Evolutionary conservation across 2,888 invertebrate species (phyloP).

Genomic region (Arge pagana): DNA sequence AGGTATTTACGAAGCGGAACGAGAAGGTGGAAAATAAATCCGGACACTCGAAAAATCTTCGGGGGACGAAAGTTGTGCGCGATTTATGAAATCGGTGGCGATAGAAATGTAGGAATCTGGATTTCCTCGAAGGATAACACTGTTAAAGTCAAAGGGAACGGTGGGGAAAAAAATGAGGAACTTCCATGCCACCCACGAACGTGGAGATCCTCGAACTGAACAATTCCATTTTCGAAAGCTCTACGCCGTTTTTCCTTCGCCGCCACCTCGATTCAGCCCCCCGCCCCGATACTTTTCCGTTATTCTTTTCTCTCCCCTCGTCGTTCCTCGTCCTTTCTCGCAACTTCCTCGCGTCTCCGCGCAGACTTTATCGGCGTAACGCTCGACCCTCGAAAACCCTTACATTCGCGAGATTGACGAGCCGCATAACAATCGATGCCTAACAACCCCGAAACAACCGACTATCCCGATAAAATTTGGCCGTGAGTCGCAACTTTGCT

Average conservation of each 20-base stretch:
- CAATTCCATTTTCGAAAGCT: conserved; percentile 19
- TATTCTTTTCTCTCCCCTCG: conserved; percentile 9
- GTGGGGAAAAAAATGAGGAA: conserved; percentile 1
- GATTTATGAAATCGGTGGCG: background rate
- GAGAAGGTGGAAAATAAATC: too few species aligned
- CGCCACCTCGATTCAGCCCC: background rate
- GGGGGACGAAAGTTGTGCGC: conserved; percentile 1
- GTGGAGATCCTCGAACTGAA: conserved; percentile 9
- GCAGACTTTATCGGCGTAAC: conserved; percentile 12
- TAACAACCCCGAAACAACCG: conserved; percentile 19
- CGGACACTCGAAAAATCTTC: conserved; percentile 2
- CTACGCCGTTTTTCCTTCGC: background rate
- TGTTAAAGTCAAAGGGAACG: too few species aligned
- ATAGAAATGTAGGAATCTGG: background rate
- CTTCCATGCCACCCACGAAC: conserved; percentile 15
- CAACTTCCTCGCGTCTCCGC: too few species aligned
- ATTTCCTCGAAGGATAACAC: too few species aligned
- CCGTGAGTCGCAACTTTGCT: too few species aligned
- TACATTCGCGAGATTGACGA: conserved; percentile 17
- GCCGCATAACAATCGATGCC: conserved; percentile 22
- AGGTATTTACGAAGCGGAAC: too few species aligned
- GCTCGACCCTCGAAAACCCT: conserved; percentile 12
- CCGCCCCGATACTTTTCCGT: background rate
- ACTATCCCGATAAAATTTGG: too few species aligned
- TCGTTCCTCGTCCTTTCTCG: too few species aligned